These are phyloP conservation scores for Augochlora pura DNA, from an alignment of 1,140 invertebrate species.

Conservation along the genomic window DNA sequence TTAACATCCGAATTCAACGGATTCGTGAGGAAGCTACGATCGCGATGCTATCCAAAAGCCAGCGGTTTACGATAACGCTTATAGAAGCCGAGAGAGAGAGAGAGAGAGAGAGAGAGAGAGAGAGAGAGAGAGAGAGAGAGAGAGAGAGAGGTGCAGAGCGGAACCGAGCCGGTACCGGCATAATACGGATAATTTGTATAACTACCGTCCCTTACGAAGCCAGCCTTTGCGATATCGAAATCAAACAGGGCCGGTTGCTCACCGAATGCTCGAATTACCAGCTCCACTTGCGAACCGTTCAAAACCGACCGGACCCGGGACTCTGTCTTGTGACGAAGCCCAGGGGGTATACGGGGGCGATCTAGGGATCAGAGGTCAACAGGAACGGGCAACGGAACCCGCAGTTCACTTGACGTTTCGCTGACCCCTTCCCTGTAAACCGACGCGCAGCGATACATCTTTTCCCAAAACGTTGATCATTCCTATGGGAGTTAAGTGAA, in stretches of 20 bases:
- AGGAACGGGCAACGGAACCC: not conserved
- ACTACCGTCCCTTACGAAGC: not conserved
- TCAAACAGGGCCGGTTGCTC: not conserved
- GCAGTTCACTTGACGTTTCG: not conserved
- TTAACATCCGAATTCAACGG: too few species aligned
- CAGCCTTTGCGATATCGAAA: not conserved
- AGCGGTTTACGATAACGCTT: not conserved
- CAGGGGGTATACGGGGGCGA: too few species aligned
- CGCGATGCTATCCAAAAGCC: not conserved
- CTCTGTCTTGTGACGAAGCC: not conserved
- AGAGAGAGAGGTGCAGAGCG: too few species aligned
- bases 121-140: too few species aligned
- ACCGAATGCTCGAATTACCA: not conserved
- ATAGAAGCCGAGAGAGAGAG: not conserved
- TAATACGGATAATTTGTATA: not conserved
- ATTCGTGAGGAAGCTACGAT: not conserved
- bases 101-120: too few species aligned
- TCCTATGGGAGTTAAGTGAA: too few species aligned
- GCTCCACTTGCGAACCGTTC: not conserved
- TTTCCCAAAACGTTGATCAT: not conserved
- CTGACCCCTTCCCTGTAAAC: constrained; percentile 38
- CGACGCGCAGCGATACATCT: not conserved
- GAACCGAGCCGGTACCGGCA: not conserved
- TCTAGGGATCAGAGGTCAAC: not conserved
- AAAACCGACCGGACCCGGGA: not conserved